Evolutionary conservation across 2,888 invertebrate genomes (phyloP), one percentile per base, ranked within the genome.

Genomic region (Sussaba pulchella): DNA sequence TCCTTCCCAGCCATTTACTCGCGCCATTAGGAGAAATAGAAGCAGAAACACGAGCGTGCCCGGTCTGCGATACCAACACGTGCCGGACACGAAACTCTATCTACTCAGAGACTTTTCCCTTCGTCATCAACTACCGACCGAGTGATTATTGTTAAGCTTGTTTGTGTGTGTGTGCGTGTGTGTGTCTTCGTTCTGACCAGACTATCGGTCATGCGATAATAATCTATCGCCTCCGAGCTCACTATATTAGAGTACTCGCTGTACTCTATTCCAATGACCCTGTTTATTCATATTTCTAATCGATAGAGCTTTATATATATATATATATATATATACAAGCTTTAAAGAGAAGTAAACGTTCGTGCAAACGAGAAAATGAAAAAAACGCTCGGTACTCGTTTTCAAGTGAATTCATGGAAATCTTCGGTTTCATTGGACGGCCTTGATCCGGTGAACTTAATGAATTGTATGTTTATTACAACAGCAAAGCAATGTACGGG

Each of bases 181-280:
- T 69, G 67, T 64, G 24, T 39, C n/a, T 14, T 36, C 12, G 39
- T 54, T 10, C 26, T 14, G 24, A 54, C 24, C 47, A 64, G 57
- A 50, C 54, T 57, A 74, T 79, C 64, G 57, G 63, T 50, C 57
- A 57, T 63, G 69, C 64, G 78, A 74, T 79, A 70, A 59, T 59
- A 70, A 79, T 79, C 78, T 74, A 79, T 79, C 74, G 47, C 45
- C 31, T 2, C 39, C 24, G 43, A 63, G 69, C 50, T 63, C 36
- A 6, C 64, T 66, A 66, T n/a, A 36, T 14, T 57, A n/a, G n/a
- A n/a, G 14, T 36, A 31, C 39, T 21, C n/a, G 54, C 41, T n/a
- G 19, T 24, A 41, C 41, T 59, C 1, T 14, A 39, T 59, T 59
- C 10, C 17, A 39, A 36, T 17, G 59, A 8, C 59, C 59, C 10